These are phyloP conservation scores for Ceryle rudis DNA, from an alignment of 2,797 vertebrate species.

Conservation along the genomic window DNA sequence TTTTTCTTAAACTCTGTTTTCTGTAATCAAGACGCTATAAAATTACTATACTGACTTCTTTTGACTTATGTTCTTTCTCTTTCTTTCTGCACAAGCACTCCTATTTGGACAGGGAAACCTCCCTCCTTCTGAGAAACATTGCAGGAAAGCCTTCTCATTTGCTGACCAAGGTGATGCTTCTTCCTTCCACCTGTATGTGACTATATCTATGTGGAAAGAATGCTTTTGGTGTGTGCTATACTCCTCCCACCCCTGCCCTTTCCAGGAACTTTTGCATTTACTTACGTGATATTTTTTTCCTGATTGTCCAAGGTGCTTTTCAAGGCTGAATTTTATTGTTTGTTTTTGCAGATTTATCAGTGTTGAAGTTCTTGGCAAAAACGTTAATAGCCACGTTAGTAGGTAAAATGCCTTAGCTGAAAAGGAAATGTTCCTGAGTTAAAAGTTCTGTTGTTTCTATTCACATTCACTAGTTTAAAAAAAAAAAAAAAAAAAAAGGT, in stretches of 20 bases:
- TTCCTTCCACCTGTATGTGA: constrained; percentile 79
- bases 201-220: constrained; percentile 71
- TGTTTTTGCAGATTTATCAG: neutral
- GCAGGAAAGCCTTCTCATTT: constrained; percentile 99
- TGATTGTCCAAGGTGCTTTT: neutral
- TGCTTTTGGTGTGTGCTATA: constrained; percentile 41
- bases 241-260: constrained; percentile 2
- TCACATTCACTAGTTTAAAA: neutral
- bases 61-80: constrained; percentile 82
- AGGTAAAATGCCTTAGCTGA: neutral
- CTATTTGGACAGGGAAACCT: constrained; percentile 99
- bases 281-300: neutral
- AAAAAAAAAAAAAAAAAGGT: neutral
- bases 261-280: constrained; percentile 14
- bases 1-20: constrained; percentile 50
- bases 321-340: neutral
- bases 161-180: constrained; percentile 97
- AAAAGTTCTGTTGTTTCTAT: neutral
- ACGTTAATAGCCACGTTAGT: neutral
- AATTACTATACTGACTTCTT: constrained; percentile 84
- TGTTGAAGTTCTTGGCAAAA: neutral
- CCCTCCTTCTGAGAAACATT: constrained; percentile 99
- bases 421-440: neutral
- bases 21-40: constrained; percentile 66
- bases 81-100: constrained; percentile 92